Evolutionary conservation across 1,140 invertebrate genomes (phyloP).

Genomic region (Drosophila sulfurigaster): DNA sequence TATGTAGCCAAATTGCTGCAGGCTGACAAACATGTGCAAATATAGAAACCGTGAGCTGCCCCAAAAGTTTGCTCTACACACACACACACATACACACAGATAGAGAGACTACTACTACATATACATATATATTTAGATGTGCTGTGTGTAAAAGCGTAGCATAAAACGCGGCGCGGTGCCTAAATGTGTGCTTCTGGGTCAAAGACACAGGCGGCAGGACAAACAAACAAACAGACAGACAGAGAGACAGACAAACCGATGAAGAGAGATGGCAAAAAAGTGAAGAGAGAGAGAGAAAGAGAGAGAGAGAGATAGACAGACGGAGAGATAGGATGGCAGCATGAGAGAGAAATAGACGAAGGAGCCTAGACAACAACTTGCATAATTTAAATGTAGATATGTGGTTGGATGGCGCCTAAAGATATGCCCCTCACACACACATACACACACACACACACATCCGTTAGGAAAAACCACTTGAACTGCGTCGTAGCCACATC

Average conservation of each 20-base stretch:
- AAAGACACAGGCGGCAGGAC: constrained; percentile 69
- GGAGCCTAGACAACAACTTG: constrained; percentile 77
- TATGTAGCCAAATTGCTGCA: constrained; percentile 48
- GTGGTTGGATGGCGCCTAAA: constrained; percentile 75
- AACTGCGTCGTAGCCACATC: constrained; percentile 51
- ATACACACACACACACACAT: constrained; percentile 4
- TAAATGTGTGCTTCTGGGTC: constrained; percentile 80
- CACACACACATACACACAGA: background rate
- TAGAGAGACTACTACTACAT: background rate
- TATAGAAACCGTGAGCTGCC: constrained; percentile 48
- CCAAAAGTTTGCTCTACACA: constrained; percentile 56
- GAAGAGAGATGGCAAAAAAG: background rate
- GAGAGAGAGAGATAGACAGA: constrained; percentile 9
- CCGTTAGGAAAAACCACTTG: constrained; percentile 67
- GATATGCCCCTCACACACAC: constrained; percentile 58
- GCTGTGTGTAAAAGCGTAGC: constrained; percentile 48
- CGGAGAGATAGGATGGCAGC: constrained; percentile 4
- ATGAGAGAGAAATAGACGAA: constrained; percentile 34
- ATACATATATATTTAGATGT: constrained; percentile 8
- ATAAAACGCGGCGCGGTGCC: constrained; percentile 60
- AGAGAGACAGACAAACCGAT: constrained; percentile 49
- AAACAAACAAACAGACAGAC: constrained; percentile 46
- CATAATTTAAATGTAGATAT: constrained; percentile 83
- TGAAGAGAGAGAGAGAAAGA: background rate
- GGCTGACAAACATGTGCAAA: constrained; percentile 57